These are phyloP conservation scores for Pantherophis vulpinus DNA, from an alignment of 2,797 vertebrate species.

Conservation along the genomic window DNA sequence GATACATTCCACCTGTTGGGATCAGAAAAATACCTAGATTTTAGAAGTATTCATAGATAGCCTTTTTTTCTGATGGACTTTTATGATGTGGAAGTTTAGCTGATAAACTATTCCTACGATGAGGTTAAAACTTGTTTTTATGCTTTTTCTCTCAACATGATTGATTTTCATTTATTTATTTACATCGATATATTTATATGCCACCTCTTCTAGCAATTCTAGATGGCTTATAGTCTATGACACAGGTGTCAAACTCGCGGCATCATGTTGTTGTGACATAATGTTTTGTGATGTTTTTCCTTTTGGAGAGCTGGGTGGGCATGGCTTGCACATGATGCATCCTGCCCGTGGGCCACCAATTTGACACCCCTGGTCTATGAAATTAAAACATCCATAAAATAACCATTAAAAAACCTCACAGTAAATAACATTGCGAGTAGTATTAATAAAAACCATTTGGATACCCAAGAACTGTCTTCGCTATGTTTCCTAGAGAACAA, in stretches of 20 bases:
- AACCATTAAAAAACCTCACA: not conserved
- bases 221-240: not conserved
- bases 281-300: not conserved
- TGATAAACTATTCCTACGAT: not conserved
- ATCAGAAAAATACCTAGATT: not conserved
- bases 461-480: not conserved
- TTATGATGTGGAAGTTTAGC: not conserved
- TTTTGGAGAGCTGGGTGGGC: not conserved
- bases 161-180: not conserved
- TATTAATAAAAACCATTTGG: not conserved
- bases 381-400: not conserved
- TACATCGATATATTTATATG: not conserved
- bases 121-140: not conserved
- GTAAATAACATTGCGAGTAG: not conserved
- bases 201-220: not conserved
- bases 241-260: not conserved
- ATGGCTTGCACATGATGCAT: not conserved
- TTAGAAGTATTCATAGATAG: not conserved
- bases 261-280: not conserved
- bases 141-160: not conserved
- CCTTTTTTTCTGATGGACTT: not conserved
- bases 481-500: not conserved
- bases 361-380: not conserved
- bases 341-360: not conserved
- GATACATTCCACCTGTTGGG: slow-evolving; percentile 89